These are phyloP conservation scores for Phyllotreta cruciferae DNA, from an alignment of 2,888 invertebrate genomes.

Conservation along the genomic window DNA sequence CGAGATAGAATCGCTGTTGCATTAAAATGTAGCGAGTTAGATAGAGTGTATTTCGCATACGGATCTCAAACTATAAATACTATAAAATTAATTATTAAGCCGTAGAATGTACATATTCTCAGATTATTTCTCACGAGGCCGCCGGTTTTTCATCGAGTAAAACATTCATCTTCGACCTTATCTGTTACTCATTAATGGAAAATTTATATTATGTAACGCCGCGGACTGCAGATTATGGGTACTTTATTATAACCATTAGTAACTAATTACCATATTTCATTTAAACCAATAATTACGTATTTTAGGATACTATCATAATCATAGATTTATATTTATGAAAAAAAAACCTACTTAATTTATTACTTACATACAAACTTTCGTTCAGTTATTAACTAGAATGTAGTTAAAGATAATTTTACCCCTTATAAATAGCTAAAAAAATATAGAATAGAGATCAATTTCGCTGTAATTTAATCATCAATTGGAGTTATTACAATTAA, in stretches of 20 bases:
- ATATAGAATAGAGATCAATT: no score
- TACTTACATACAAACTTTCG: slow-evolving; percentile 2
- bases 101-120: slow-evolving; percentile 30
- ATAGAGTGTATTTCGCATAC: slow-evolving; percentile 27
- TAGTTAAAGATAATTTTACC: no score
- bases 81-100: slow-evolving; percentile 31
- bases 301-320: slow-evolving; percentile 8
- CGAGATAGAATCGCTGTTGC: slow-evolving; percentile 23
- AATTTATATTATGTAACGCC: slow-evolving; percentile 35
- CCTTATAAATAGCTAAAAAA: no score
- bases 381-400: background rate
- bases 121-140: slow-evolving; percentile 32
- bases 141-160: slow-evolving; percentile 29
- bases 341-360: slow-evolving; percentile 9
- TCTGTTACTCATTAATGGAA: slow-evolving; percentile 35
- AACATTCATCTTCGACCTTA: slow-evolving; percentile 36
- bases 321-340: background rate
- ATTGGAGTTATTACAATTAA: background rate
- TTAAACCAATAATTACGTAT: slow-evolving; percentile 24
- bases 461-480: no score
- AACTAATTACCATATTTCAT: slow-evolving; percentile 28
- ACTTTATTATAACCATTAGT: slow-evolving; percentile 32
- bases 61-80: slow-evolving; percentile 28
- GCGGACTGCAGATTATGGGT: slow-evolving; percentile 31
- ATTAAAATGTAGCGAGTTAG: slow-evolving; percentile 26